phyloP scores from a whole-genome alignment of 2,888 invertebrate species.

The Lingula anatina region DNA sequence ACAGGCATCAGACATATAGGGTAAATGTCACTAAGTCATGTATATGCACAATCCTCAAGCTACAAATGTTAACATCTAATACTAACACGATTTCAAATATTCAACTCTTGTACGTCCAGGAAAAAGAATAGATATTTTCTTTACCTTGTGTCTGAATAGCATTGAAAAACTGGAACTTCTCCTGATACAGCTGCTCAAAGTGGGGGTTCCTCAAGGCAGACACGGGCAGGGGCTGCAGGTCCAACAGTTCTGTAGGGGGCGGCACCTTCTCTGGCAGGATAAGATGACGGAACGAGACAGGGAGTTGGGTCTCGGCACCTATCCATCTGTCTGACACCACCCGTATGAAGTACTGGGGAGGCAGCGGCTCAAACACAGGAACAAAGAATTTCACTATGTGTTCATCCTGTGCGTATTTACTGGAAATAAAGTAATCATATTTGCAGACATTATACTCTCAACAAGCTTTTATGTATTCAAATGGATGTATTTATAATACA shows the following conservation, averaged over 20 bases:
- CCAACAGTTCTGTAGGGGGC: slow-evolving; percentile 94
- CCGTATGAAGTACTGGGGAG: slow-evolving; percentile 92
- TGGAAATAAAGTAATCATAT: slow-evolving; percentile 45
- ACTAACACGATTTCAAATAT: no score
- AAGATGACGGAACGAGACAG: slow-evolving; percentile 94
- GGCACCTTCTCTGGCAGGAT: slow-evolving; percentile 97
- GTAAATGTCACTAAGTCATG: no score
- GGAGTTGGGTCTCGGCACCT: slow-evolving; percentile 84
- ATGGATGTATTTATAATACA: no score
- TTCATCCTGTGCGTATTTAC: slow-evolving; percentile 90
- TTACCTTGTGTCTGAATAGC: slow-evolving; percentile 90
- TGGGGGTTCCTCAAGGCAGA: slow-evolving; percentile 83
- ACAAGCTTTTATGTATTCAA: no score
- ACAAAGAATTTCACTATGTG: slow-evolving; percentile 97
- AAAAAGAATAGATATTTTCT: no score
- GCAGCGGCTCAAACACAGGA: slow-evolving; percentile 95
- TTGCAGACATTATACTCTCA: no score
- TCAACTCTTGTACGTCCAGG: no score
- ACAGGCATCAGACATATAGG: no score
- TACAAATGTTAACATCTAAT: no score
- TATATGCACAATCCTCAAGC: no score
- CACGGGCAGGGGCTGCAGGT: slow-evolving; percentile 88
- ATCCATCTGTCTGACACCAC: slow-evolving; percentile 59
- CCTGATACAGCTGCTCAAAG: slow-evolving; percentile 79
- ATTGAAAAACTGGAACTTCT: slow-evolving; percentile 89